A percentile compares a stretch with the other conserved stretches of the same genome.
phyloP scores from a whole-genome alignment of 2,888 invertebrate species.

The Ernsta delagoae region DNA sequence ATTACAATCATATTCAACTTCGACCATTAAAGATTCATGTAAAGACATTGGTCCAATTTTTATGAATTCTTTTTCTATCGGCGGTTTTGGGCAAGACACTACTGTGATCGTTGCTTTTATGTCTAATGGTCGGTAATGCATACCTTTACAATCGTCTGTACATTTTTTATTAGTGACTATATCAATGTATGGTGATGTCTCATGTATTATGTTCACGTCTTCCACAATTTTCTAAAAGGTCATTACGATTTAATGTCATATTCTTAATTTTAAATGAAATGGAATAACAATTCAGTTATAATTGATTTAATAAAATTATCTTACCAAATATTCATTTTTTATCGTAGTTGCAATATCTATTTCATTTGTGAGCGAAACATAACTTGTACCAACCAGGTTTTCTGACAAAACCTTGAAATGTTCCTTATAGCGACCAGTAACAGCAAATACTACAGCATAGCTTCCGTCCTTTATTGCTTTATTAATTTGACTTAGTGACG shows the following conservation, averaged over 20 bases:
- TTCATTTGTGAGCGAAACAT: slow-evolving; percentile 65
- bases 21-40: slow-evolving; percentile 87
- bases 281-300: not conserved
- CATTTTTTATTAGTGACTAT: slow-evolving; percentile 5
- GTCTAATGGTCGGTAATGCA: slow-evolving; percentile 1
- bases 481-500: slow-evolving; percentile 89
- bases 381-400: slow-evolving; percentile 87
- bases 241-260: not conserved
- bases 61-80: slow-evolving; percentile 30
- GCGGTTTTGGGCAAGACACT: slow-evolving; percentile 46
- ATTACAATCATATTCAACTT: slow-evolving; percentile 89
- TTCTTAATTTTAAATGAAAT: too few species aligned
- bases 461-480: slow-evolving; percentile 56
- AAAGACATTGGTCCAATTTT: slow-evolving; percentile 84
- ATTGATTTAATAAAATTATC: slow-evolving; percentile 38
- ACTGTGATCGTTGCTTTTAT: slow-evolving; percentile 51
- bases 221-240: slow-evolving; percentile 22
- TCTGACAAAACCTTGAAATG: slow-evolving; percentile 79
- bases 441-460: slow-evolving; percentile 54
- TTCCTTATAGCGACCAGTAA: slow-evolving; percentile 39
- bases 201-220: slow-evolving; percentile 8
- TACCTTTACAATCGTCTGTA: slow-evolving; percentile 11
- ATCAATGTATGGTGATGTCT: slow-evolving; percentile 9
- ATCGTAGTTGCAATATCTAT: slow-evolving; percentile 88
- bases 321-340: slow-evolving; percentile 87